These are phyloP conservation scores for Buteo buteo DNA, from an alignment of 2,113 vertebrate genomes.

Conservation along the genomic window DNA sequence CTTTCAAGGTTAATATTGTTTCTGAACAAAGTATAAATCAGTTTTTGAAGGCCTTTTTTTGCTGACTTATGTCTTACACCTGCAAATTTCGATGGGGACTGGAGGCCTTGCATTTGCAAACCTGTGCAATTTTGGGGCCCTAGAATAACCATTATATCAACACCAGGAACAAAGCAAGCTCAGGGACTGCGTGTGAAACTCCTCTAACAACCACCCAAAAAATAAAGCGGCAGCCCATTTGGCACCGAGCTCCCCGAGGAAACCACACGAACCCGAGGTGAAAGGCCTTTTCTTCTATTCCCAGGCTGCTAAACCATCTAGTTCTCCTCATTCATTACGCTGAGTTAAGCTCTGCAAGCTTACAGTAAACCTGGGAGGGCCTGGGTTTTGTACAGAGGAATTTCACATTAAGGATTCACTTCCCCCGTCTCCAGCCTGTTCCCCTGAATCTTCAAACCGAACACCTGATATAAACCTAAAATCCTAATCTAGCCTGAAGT, in stretches of 20 bases:
- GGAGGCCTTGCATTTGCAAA: background rate
- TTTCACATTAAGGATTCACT: slow-evolving; percentile 61
- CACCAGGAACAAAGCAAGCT: background rate
- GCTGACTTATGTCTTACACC: background rate
- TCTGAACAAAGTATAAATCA: background rate
- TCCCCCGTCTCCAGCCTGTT: slow-evolving; percentile 23
- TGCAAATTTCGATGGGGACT: background rate
- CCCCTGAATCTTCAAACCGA: slow-evolving; percentile 53
- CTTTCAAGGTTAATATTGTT: background rate
- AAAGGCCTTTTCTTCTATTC: slow-evolving; percentile 51
- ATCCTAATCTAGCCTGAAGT: slow-evolving; percentile 60
- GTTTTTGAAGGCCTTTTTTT: background rate
- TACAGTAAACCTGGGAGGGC: slow-evolving; percentile 68
- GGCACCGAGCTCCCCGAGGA: background rate
- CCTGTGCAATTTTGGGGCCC: background rate
- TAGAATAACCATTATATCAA: background rate
- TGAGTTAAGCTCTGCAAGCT: slow-evolving; percentile 65
- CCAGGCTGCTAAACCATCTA: slow-evolving; percentile 32
- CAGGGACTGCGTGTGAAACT: background rate
- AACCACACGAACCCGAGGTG: background rate
- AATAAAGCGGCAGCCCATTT: slow-evolving; percentile 25
- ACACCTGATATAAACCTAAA: slow-evolving; percentile 67
- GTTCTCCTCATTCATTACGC: slow-evolving; percentile 62
- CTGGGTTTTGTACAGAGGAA: slow-evolving; percentile 60
- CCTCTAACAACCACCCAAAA: slow-evolving; percentile 5